phyloP scores from a whole-genome alignment of 2,113 vertebrate genomes.

The Platanista minor region DNA sequence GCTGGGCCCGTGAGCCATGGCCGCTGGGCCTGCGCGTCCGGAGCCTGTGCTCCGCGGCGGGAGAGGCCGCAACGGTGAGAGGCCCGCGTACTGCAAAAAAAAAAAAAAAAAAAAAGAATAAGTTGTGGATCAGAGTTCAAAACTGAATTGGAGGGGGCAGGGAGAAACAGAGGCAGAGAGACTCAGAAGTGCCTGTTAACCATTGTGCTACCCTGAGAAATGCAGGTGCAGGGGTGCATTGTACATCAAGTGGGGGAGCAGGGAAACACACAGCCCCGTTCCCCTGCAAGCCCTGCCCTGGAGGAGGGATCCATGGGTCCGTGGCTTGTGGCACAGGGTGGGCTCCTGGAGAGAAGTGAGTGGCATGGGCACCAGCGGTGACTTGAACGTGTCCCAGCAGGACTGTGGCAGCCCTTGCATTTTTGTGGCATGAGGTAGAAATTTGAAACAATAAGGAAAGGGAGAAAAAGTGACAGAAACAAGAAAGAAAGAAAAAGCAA shows the following conservation, averaged over 20 bases:
- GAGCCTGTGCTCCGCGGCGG: no score
- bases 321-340: background rate
- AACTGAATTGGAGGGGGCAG: background rate
- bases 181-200: background rate
- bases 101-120: no score
- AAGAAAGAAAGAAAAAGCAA: slow-evolving; percentile 50
- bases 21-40: no score
- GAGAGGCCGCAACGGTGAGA: no score
- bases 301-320: background rate
- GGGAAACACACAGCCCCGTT: no score
- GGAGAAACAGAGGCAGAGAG: background rate
- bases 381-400: background rate
- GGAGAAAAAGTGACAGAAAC: background rate
- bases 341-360: background rate
- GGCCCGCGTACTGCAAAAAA: no score
- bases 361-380: background rate
- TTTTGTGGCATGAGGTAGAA: slow-evolving; percentile 52
- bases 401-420: slow-evolving; percentile 23
- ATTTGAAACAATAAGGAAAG: slow-evolving; percentile 61
- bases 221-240: background rate
- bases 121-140: background rate
- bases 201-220: background rate
- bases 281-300: background rate
- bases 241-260: background rate
- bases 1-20: no score